Evolutionary conservation across 2,888 invertebrate species (phyloP).

Genomic region (Phalera bucephala): DNA sequence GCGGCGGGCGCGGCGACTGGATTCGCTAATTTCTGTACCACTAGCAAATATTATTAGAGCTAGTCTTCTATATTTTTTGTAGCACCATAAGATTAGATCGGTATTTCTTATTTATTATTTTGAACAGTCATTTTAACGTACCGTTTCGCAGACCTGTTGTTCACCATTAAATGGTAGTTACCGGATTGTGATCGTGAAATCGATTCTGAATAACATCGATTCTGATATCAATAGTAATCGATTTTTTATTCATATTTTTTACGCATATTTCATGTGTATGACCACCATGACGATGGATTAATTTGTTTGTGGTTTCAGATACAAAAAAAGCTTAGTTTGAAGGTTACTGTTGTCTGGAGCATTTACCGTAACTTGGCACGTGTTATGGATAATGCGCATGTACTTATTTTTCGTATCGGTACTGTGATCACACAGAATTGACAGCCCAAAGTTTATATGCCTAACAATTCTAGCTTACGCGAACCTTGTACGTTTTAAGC

Average conservation of each 20-base stretch:
- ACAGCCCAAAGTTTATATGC: too few species aligned
- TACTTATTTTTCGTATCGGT: too few species aligned
- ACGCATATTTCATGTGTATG: background rate
- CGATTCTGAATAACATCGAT: constrained; percentile 3
- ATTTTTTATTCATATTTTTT: background rate
- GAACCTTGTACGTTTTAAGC: too few species aligned
- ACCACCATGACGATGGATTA: background rate
- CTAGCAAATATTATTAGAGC: constrained; percentile 17
- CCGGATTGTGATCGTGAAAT: constrained; percentile 8
- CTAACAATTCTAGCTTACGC: too few species aligned
- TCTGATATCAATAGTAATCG: constrained; percentile 4
- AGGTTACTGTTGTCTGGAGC: background rate
- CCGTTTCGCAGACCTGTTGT: constrained; percentile 21
- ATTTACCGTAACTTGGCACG: background rate
- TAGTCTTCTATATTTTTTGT: constrained; percentile 29
- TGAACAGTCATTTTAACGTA: constrained; percentile 12
- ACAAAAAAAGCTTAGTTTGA: background rate
- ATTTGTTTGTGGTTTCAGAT: background rate
- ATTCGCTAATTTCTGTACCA: constrained; percentile 26
- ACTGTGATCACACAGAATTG: too few species aligned
- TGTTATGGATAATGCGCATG: too few species aligned
- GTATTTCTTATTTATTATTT: constrained; percentile 28
- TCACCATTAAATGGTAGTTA: constrained; percentile 8
- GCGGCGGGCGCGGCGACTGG: constrained; percentile 5
- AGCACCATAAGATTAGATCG: constrained; percentile 26